Conservation (phyloP, 1,140 invertebrate genomes). For the Ectropis grisescens region DNA sequence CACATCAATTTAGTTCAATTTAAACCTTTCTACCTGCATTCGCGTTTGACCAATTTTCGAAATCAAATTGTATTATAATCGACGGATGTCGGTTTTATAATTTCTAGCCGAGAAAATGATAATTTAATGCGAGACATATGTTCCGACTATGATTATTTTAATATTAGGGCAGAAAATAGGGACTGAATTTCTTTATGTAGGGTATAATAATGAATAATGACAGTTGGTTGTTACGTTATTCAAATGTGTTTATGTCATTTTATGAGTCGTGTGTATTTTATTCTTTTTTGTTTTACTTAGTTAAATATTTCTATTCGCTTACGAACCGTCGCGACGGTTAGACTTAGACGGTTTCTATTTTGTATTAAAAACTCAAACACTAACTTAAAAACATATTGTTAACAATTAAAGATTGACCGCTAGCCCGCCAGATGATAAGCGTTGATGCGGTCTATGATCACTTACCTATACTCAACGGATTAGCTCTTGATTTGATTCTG, state of each 20-base stretch:
- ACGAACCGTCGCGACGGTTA: no score
- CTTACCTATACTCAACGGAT: no score
- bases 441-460: no score
- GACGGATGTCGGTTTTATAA: constrained; percentile 23
- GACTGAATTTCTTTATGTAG: constrained; percentile 3
- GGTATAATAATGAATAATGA: no score
- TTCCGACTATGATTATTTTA: constrained; percentile 18
- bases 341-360: no score
- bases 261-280: neutral
- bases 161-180: constrained; percentile 14
- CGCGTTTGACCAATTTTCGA: constrained; percentile 13
- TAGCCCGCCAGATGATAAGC: no score
- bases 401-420: no score
- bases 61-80: constrained; percentile 22
- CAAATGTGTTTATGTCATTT: neutral
- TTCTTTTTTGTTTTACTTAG: no score
- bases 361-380: no score
- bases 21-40: constrained; percentile 4
- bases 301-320: no score
- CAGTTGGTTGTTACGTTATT: constrained; percentile 1
- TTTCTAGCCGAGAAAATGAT: constrained; percentile 15
- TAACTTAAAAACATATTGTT: no score
- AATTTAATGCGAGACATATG: constrained; percentile 17
- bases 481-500: no score
- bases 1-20: neutral